Evolutionary conservation across 2,888 invertebrate species (phyloP), one percentile per base, ranked within the genome.

Genomic region (Lasioglossum leucozonium): DNA sequence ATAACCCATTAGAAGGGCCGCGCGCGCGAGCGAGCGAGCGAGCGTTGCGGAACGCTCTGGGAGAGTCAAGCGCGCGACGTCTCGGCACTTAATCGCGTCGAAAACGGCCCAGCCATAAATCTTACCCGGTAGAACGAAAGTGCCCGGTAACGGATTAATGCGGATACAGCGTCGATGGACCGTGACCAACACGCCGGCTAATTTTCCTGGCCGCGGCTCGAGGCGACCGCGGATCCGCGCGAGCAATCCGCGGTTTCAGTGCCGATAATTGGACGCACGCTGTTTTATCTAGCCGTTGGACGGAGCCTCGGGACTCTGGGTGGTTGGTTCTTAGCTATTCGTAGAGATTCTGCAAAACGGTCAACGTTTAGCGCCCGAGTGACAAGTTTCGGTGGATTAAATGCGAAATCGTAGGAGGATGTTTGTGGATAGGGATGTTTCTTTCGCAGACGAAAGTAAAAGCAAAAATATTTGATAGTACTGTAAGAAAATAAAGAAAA

Each of bases 1-100:
- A 90, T 84, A 86, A 91, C 83, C 87, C 84, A 87, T 89, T 89
- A 89, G 82, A 75, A 67, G 77, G 22, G 26, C 10, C 22, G 6
- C 37, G 34, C 42, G 72, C 37, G 34, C 34, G 34, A 1, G 34
- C 34, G 34, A 34, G 34, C 34, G 3, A 3, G 75, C 51, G 51
- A 58, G 16, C 47, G 75, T 77, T 81, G 73, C 73, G 84, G 79
- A 82, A 83, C 81, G 30, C 40, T 47, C 55, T 72, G 22, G 65
- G 58, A n/a, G 34, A 72, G 79, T 90, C 83, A 88, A 79, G 88
- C 72, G 82, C 42, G 37, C 73, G 73, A 72, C 84, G 84, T 84
- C 85, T 75, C 82, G 84, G 58, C 58, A 69, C 76, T 84, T 79
- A 75, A 79, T 82, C 87, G 82, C 69, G 62, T 77, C 67, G 47